These are phyloP conservation scores for Actinia equina DNA, from an alignment of 64 coral and sea anemone species.

Conservation along the genomic window DNA sequence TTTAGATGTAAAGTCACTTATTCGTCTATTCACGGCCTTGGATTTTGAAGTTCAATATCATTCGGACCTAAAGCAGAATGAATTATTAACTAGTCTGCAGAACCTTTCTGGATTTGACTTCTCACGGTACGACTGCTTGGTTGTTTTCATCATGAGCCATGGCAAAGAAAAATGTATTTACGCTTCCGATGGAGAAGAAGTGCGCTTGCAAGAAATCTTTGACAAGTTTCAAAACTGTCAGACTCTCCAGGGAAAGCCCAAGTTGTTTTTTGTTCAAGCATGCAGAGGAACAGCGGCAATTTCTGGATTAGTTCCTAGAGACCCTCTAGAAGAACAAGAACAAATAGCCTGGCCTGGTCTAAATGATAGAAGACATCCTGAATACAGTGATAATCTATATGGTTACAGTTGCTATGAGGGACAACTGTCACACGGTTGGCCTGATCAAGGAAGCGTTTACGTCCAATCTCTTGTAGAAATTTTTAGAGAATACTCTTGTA, in stretches of 20 bases:
- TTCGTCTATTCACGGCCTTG: slow-evolving; percentile 38
- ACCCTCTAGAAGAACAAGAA: neutral
- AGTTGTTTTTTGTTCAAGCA: slow-evolving; percentile 67
- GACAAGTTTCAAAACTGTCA: slow-evolving; percentile 44
- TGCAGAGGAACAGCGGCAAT: slow-evolving; percentile 33
- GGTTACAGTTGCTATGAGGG: neutral
- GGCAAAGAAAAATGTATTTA: slow-evolving; percentile 43
- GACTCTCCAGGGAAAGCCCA: slow-evolving; percentile 54
- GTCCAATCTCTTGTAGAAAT: neutral
- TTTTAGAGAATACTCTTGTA: neutral
- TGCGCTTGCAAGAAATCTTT: slow-evolving; percentile 3
- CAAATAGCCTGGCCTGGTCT: neutral
- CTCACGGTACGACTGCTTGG: slow-evolving; percentile 46
- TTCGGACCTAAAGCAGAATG: neutral
- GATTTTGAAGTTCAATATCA: slow-evolving; percentile 31
- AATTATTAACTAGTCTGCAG: neutral
- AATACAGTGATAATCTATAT: neutral
- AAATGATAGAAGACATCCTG: neutral
- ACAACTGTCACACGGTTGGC: neutral
- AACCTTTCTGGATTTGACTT: neutral
- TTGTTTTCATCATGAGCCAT: slow-evolving; percentile 79
- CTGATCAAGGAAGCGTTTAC: neutral
- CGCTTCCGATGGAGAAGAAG: slow-evolving; percentile 36
- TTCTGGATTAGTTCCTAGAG: neutral
- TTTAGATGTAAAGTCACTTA: slow-evolving; percentile 25